These are phyloP conservation scores for Eugnorisma glareosa DNA, from an alignment of 2,888 invertebrate genomes.

Conservation along the genomic window DNA sequence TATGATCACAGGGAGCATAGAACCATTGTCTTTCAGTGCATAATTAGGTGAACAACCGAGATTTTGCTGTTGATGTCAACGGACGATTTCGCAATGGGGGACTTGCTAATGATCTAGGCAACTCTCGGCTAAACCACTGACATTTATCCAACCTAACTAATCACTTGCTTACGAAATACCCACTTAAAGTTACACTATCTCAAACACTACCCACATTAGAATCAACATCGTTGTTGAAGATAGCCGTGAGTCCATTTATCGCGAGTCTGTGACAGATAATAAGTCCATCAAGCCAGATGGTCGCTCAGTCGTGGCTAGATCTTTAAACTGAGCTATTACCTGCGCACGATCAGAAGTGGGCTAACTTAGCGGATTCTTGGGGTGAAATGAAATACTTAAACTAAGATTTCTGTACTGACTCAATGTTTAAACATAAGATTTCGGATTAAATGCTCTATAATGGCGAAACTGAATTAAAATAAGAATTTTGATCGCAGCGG, in stretches of 20 bases:
- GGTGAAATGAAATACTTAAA: not conserved
- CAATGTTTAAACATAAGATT: not conserved
- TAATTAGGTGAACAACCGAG: not conserved
- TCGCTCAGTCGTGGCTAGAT: conserved; percentile 51
- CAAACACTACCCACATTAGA: conserved; percentile 28
- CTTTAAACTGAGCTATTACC: conserved; percentile 39
- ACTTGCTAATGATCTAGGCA: not conserved
- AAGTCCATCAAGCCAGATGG: conserved; percentile 53
- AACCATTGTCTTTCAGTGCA: not conserved
- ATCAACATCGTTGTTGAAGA: conserved; percentile 1
- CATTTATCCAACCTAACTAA: conserved; percentile 12
- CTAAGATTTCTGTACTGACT: not conserved
- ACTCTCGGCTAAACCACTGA: conserved; percentile 2
- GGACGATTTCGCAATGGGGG: not conserved
- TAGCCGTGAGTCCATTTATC: conserved; percentile 26
- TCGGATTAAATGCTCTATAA: not conserved
- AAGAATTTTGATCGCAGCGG: not conserved
- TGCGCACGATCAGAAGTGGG: conserved; percentile 56
- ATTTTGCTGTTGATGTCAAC: not conserved
- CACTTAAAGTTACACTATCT: conserved; percentile 5
- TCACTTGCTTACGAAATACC: conserved; percentile 16
- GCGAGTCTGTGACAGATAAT: conserved; percentile 36
- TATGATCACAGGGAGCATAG: not conserved
- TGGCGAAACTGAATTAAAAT: not conserved
- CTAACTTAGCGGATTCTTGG: conserved; percentile 27